These are phyloP conservation scores for Pygoscelis adeliae DNA, from an alignment of 2,113 vertebrate species.

Conservation along the genomic window DNA sequence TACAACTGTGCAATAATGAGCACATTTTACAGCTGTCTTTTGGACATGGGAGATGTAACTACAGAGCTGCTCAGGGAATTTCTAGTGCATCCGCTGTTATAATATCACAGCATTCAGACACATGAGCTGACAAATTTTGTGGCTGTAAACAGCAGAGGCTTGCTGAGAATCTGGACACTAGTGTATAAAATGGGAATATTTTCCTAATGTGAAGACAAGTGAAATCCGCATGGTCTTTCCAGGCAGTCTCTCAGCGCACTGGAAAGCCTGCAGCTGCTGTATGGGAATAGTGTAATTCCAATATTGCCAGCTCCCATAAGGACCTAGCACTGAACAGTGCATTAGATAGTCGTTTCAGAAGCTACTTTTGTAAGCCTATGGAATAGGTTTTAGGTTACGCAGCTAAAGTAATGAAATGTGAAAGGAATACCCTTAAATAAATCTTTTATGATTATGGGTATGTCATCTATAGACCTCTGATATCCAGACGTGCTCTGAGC, in stretches of 20 bases:
- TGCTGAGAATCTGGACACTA: constrained; percentile 41
- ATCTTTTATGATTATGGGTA: constrained; percentile 62
- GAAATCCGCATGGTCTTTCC: not conserved
- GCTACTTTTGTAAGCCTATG: constrained; percentile 50
- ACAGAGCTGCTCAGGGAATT: constrained; percentile 24
- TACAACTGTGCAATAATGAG: not conserved
- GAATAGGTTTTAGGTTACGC: constrained; percentile 49
- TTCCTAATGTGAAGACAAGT: constrained; percentile 20
- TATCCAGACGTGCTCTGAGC: constrained; percentile 55
- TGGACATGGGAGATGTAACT: not conserved
- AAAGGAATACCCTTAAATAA: constrained; percentile 70
- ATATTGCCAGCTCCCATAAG: constrained; percentile 1
- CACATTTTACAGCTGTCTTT: constrained; percentile 16
- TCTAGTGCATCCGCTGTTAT: not conserved
- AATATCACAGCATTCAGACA: constrained; percentile 17
- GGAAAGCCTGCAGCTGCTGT: constrained; percentile 45
- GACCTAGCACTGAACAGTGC: constrained; percentile 45
- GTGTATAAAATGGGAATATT: constrained; percentile 12
- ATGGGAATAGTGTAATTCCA: not conserved
- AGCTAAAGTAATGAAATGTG: constrained; percentile 62
- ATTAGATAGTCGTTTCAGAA: constrained; percentile 23
- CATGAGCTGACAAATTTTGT: constrained; percentile 47
- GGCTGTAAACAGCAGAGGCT: constrained; percentile 55
- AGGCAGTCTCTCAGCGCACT: not conserved
- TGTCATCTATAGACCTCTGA: constrained; percentile 29